phyloP scores from a whole-genome alignment of 2,888 invertebrate species.

The Pseudococcus viburni region DNA sequence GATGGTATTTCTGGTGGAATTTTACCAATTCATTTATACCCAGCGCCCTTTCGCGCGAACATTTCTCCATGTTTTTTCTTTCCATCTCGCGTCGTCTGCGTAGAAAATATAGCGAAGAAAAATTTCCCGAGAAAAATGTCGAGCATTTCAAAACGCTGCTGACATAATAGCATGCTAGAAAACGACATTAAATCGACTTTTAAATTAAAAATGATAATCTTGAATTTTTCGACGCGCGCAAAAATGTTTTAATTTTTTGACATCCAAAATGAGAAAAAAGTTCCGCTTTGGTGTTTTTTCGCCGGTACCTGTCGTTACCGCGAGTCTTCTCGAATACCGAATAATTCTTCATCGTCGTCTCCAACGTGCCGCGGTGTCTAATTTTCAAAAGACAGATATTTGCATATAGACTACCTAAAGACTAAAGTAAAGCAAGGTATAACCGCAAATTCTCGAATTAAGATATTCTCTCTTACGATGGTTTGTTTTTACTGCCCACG shows the following conservation, averaged over 20 bases:
- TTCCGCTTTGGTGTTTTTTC: background rate
- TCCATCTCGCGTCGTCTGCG: background rate
- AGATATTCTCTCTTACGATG: background rate
- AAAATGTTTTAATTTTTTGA: slow-evolving; percentile 32
- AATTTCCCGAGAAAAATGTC: slow-evolving; percentile 32
- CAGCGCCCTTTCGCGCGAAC: slow-evolving; percentile 33
- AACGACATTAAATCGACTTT: slow-evolving; percentile 18
- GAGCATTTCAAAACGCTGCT: slow-evolving; percentile 32
- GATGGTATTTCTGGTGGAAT: slow-evolving; percentile 47
- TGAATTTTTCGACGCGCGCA: background rate
- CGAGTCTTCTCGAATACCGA: background rate
- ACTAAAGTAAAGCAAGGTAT: background rate
- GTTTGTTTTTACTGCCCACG: background rate
- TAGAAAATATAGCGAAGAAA: slow-evolving; percentile 19
- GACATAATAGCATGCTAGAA: background rate
- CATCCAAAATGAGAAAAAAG: background rate
- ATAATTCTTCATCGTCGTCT: background rate
- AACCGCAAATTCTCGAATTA: background rate
- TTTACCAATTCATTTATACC: slow-evolving; percentile 49
- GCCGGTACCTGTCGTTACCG: too few species aligned
- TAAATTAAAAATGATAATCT: slow-evolving; percentile 40
- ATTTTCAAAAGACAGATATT: background rate
- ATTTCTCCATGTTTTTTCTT: slow-evolving; percentile 33
- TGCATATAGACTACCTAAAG: background rate
- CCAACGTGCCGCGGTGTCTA: background rate